phyloP scores from a whole-genome alignment of 2,888 invertebrate genomes.

The Syrphus vitripennis region DNA sequence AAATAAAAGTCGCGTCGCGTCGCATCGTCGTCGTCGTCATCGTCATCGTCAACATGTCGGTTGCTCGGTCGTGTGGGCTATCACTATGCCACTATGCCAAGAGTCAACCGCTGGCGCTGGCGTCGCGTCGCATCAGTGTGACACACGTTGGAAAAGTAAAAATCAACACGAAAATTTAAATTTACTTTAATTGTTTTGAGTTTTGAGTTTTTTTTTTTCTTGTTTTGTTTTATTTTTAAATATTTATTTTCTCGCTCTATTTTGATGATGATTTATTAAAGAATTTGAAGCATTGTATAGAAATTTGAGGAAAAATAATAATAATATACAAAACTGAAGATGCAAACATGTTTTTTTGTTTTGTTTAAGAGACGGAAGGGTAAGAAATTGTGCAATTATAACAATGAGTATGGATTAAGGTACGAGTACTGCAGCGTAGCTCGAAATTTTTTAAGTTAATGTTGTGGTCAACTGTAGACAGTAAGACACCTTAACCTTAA shows the following conservation, averaged over 20 bases:
- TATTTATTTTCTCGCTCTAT: not conserved
- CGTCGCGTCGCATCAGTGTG: too few species aligned
- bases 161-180: not conserved
- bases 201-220: too few species aligned
- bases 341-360: too few species aligned
- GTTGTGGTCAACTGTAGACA: too few species aligned
- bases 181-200: not conserved
- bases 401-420: too few species aligned
- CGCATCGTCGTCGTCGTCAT: not conserved
- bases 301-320: not conserved
- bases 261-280: not conserved
- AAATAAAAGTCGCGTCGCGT: not conserved
- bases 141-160: not conserved
- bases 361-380: too few species aligned
- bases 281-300: not conserved
- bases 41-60: not conserved
- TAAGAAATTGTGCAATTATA: too few species aligned
- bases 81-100: too few species aligned
- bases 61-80: not conserved
- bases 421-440: too few species aligned
- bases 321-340: not conserved
- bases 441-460: too few species aligned
- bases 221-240: not conserved
- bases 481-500: too few species aligned
- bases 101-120: too few species aligned